Conservation (phyloP, 1,140 invertebrate genomes). For the Hyles vespertilio region DNA sequence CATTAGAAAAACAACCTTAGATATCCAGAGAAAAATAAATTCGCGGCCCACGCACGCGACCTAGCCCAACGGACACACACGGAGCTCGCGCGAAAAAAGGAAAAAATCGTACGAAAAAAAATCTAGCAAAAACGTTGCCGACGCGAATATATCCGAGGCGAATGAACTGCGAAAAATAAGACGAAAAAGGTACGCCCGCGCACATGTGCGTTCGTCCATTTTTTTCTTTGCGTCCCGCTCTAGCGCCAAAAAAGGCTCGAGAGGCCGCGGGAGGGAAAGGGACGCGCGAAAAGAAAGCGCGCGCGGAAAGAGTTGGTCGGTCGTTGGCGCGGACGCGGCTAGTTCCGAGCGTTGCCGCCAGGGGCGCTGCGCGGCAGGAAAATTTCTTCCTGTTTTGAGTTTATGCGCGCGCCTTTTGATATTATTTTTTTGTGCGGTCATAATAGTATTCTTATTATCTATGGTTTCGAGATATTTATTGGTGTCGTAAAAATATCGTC, state of each 20-base stretch:
- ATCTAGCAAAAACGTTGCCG: slow-evolving; percentile 32
- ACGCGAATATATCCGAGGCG: slow-evolving; percentile 60
- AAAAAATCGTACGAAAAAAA: slow-evolving; percentile 39
- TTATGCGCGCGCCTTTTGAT: slow-evolving; percentile 29
- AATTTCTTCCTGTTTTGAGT: slow-evolving; percentile 68
- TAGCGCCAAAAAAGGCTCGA: slow-evolving; percentile 48
- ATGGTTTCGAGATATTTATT: not conserved
- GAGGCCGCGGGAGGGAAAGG: slow-evolving; percentile 32
- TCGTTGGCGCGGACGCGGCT: slow-evolving; percentile 38
- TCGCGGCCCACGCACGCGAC: slow-evolving; percentile 56
- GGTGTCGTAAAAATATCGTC: not conserved
- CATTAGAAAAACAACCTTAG: slow-evolving; percentile 38
- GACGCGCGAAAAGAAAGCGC: slow-evolving; percentile 63
- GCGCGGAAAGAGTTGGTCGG: slow-evolving; percentile 51
- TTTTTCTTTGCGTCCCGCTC: slow-evolving; percentile 57
- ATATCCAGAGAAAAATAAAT: slow-evolving; percentile 60
- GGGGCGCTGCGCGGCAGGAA: slow-evolving; percentile 43
- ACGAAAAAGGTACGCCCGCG: slow-evolving; percentile 57
- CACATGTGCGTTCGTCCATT: slow-evolving; percentile 70
- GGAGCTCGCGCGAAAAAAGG: slow-evolving; percentile 34
- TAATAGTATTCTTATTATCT: slow-evolving; percentile 2
- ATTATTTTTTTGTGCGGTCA: slow-evolving; percentile 13
- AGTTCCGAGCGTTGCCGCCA: slow-evolving; percentile 57
- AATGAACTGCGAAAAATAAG: slow-evolving; percentile 73
- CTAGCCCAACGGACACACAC: slow-evolving; percentile 52